Percentiles rank a stretch among this genome's conserved stretches.
Conservation (phyloP, 2,888 invertebrate species). For the Axea sp. region DNA sequence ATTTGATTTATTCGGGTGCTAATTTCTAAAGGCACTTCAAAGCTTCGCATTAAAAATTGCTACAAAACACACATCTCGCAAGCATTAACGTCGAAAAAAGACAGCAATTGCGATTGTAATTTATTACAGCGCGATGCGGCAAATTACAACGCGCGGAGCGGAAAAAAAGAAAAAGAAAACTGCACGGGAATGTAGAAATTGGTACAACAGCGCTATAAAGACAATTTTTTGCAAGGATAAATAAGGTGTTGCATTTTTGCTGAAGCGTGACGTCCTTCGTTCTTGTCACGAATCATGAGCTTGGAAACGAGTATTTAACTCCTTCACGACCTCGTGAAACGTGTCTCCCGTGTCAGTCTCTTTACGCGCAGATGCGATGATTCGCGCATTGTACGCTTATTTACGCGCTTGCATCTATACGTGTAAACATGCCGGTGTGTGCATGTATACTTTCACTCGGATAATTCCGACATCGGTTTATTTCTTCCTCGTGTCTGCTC, state of each 20-base stretch:
- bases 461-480: conserved; percentile 38
- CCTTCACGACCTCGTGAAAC: conserved; percentile 58
- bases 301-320: conserved; percentile 60
- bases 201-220: conserved; percentile 41
- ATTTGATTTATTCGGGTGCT: conserved; percentile 10
- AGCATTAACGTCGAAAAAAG: conserved; percentile 17
- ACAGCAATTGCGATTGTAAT: conserved; percentile 38
- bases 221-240: conserved; percentile 45
- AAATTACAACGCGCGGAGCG: conserved; percentile 39
- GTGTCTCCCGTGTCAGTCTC: conserved; percentile 46
- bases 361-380: conserved; percentile 57
- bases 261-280: conserved; percentile 60
- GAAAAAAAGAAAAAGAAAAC: conserved; percentile 14
- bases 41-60: conserved; percentile 13
- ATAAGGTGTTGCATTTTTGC: conserved; percentile 60
- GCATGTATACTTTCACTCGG: conserved; percentile 50
- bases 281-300: conserved; percentile 55
- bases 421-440: not conserved
- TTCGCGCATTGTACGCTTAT: conserved; percentile 53
- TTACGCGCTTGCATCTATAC: conserved; percentile 22
- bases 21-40: conserved; percentile 6
- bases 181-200: conserved; percentile 37
- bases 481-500: conserved; percentile 57
- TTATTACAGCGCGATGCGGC: conserved; percentile 41
- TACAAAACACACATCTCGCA: conserved; percentile 8